A percentile compares a stretch with the other conserved stretches of the same genome.
Evolutionary conservation across 2,888 invertebrate species (phyloP).

Genomic region (Caenorhabditis zanzibari): DNA sequence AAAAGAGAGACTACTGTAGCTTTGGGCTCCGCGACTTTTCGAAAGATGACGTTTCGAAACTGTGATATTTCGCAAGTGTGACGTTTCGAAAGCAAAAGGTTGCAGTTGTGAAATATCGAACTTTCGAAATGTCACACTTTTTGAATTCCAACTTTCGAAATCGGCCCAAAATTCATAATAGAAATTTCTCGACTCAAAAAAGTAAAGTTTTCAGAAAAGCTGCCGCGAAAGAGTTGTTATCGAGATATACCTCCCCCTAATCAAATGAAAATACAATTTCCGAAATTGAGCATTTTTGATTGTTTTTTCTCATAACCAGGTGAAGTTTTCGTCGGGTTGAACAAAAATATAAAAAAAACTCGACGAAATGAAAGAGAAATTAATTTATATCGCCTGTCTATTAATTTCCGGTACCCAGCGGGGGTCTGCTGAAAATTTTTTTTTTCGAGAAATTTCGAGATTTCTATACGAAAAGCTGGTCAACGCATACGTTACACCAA

Average conservation of each 20-base stretch:
- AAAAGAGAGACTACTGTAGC: too few relatives aligned
- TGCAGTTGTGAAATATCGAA: too few relatives aligned
- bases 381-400: neutral
- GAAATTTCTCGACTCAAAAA: neutral
- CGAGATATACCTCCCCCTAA: constrained; percentile 23
- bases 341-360: neutral
- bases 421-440: neutral
- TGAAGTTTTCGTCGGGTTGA: constrained; percentile 18
- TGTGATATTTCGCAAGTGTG: too few relatives aligned
- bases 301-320: constrained; percentile 55
- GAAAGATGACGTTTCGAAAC: too few relatives aligned
- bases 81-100: too few relatives aligned
- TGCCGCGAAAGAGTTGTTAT: constrained; percentile 40
- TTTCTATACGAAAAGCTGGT: neutral
- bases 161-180: too few relatives aligned
- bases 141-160: too few relatives aligned
- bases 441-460: neutral
- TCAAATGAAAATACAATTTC: constrained; percentile 64
- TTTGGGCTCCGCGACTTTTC: too few relatives aligned
- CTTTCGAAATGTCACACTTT: too few relatives aligned
- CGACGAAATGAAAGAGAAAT: neutral
- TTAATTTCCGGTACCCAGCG: constrained; percentile 50
- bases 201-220: constrained; percentile 25
- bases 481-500: neutral
- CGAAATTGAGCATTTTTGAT: constrained; percentile 64